These are phyloP conservation scores for Prolemur simus DNA, from an alignment of 2,113 vertebrate species.

Conservation along the genomic window DNA sequence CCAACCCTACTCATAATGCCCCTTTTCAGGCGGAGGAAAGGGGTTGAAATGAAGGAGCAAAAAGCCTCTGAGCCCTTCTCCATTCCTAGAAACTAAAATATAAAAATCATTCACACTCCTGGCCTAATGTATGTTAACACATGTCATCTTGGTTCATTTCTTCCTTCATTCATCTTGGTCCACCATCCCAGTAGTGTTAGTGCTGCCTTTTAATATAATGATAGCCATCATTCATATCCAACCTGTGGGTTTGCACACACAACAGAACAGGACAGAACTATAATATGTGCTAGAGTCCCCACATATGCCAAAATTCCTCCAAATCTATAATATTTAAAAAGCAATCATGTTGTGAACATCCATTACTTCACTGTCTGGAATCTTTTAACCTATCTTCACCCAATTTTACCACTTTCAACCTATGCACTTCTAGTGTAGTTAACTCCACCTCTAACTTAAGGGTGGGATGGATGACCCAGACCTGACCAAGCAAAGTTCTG, in stretches of 20 bases:
- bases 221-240: constrained; percentile 13
- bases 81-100: constrained; percentile 16
- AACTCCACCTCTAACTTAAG: not conserved
- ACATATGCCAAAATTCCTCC: not conserved
- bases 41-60: not conserved
- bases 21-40: not conserved
- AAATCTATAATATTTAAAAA: not conserved
- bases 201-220: not conserved
- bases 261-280: not conserved
- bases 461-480: not conserved
- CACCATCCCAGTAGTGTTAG: not conserved
- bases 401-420: not conserved
- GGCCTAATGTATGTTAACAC: not conserved
- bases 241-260: not conserved
- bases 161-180: no score
- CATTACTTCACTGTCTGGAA: not conserved
- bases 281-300: not conserved
- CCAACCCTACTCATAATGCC: not conserved
- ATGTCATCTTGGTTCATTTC: not conserved
- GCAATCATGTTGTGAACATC: not conserved
- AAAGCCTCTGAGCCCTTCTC: not conserved
- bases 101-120: not conserved
- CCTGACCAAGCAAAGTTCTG: not conserved
- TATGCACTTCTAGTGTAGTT: not conserved
- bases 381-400: not conserved